phyloP scores from a whole-genome alignment of 2,797 vertebrate species.

The Mastacembelus armatus region DNA sequence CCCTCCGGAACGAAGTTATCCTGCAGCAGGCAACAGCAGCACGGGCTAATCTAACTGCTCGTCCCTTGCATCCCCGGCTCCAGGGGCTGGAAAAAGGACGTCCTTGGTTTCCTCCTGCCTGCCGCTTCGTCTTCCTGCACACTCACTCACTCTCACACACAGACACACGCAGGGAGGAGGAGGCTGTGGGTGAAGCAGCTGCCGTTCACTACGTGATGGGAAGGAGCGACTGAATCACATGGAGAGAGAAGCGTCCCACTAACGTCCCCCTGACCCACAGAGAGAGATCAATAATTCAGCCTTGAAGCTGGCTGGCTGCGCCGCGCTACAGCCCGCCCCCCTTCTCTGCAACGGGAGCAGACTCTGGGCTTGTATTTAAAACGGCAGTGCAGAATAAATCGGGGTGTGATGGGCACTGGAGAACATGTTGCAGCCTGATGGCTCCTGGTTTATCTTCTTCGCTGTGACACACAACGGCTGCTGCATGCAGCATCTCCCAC shows the following conservation, averaged over 20 bases:
- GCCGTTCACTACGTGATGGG: slow-evolving; percentile 68
- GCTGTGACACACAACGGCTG: slow-evolving; percentile 10
- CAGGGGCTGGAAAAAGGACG: slow-evolving; percentile 76
- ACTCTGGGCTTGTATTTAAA: slow-evolving; percentile 27
- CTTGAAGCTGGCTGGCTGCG: slow-evolving; percentile 55
- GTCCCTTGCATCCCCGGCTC: slow-evolving; percentile 79
- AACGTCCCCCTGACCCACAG: slow-evolving; percentile 70
- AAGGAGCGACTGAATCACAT: slow-evolving; percentile 73
- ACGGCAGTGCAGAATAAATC: slow-evolving; percentile 7
- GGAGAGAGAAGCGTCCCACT: slow-evolving; percentile 80
- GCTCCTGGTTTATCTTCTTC: slow-evolving; percentile 6
- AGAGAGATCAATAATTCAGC: slow-evolving; percentile 74
- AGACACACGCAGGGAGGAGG: neutral
- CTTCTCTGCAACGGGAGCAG: slow-evolving; percentile 19
- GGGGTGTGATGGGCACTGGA: neutral
- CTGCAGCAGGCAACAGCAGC: slow-evolving; percentile 52
- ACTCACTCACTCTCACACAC: slow-evolving; percentile 40
- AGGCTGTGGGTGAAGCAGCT: slow-evolving; percentile 63
- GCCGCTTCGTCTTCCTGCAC: slow-evolving; percentile 71
- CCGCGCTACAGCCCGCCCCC: slow-evolving; percentile 49
- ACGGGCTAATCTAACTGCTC: slow-evolving; percentile 71
- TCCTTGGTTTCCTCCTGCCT: slow-evolving; percentile 79
- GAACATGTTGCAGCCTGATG: neutral
- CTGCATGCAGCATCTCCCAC: too few relatives aligned
- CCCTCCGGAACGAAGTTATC: slow-evolving; percentile 71